Percentiles rank a stretch among this genome's conserved stretches.
phyloP scores from a whole-genome alignment of 1,140 invertebrate species.

The Calosoma granatense region DNA sequence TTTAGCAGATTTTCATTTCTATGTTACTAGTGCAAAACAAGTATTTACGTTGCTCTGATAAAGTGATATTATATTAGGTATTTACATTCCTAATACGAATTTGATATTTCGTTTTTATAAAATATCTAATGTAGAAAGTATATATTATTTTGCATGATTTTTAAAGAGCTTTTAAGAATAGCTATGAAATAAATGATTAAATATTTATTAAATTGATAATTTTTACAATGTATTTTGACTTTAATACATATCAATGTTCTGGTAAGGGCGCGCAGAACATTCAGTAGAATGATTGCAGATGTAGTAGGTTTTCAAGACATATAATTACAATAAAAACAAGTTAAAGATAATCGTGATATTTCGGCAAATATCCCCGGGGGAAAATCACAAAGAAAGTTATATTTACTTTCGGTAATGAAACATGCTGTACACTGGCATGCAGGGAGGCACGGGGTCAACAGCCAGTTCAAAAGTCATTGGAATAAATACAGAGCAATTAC shows the following conservation, averaged over 20 bases:
- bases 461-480: slow-evolving; percentile 1
- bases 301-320: background rate
- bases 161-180: too few relatives aligned
- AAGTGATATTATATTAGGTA: background rate
- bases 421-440: background rate
- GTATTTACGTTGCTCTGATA: too few relatives aligned
- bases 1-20: background rate
- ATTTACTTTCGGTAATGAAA: background rate
- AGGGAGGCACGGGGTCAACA: background rate
- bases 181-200: background rate
- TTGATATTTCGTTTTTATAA: background rate
- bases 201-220: background rate
- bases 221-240: background rate
- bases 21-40: background rate
- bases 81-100: background rate
- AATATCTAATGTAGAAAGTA: too few relatives aligned
- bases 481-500: slow-evolving; percentile 4
- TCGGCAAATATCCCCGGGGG: background rate
- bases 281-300: background rate
- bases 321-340: background rate
- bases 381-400: background rate
- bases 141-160: too few relatives aligned
- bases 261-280: too few relatives aligned
- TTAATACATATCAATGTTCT: background rate
- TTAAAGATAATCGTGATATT: background rate